Conservation (phyloP, 2,888 invertebrate genomes). For the Lasius platythorax region DNA sequence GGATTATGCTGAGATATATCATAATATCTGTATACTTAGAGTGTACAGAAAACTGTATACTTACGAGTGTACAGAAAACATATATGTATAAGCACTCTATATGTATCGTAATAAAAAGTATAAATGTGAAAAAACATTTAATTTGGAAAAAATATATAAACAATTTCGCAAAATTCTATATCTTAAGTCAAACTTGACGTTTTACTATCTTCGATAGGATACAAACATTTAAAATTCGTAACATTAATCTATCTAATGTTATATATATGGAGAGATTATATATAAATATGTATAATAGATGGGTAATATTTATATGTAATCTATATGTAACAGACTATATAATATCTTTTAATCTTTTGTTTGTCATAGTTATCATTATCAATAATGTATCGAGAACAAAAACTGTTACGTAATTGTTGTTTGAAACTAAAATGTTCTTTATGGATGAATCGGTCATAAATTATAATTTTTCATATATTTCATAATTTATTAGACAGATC, state of each 20-base stretch:
- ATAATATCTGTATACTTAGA: conserved; percentile 72
- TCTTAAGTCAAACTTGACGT: background rate
- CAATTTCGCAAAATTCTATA: background rate
- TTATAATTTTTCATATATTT: no score
- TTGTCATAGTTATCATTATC: no score
- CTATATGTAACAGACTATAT: background rate
- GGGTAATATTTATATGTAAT: background rate
- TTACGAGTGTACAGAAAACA: conserved; percentile 51
- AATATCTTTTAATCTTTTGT: background rate
- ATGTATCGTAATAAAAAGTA: conserved; percentile 37
- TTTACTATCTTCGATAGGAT: background rate
- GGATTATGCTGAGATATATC: conserved; percentile 65
- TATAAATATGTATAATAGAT: background rate
- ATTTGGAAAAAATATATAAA: conserved; percentile 5
- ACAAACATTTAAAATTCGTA: background rate
- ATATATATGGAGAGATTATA: background rate
- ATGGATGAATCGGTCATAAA: no score
- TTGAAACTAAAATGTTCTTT: no score
- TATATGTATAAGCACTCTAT: conserved; percentile 24
- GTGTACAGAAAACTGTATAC: conserved; percentile 58
- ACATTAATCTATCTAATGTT: background rate
- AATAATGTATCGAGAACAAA: no score
- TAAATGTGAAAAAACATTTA: conserved; percentile 8
- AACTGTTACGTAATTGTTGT: no score
- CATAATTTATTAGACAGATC: no score